Evolutionary conservation across 2,113 vertebrate species (phyloP), one percentile per base, ranked within the genome.

Genomic region (Caranx melampygus): DNA sequence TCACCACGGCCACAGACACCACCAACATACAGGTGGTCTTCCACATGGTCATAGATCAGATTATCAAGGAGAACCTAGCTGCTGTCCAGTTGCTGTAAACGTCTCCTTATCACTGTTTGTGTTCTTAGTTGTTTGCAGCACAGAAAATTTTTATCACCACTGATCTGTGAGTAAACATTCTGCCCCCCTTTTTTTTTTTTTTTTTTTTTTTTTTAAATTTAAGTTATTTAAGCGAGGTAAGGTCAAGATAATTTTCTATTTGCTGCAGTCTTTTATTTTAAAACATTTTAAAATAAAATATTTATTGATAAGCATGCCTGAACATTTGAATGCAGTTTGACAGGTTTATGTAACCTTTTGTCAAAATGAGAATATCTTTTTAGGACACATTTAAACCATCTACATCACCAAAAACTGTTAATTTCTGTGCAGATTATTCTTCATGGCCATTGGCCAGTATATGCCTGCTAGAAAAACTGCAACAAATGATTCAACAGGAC

Each of bases 1-100:
- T 90, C 88, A 94, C 94, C 84, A 95, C 90, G 0, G 95, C 95
- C 51, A 95, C 91, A 3, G 92, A 95, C 63, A 89, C 92, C 0
- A 44, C 64, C 61, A 92, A 75, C 60, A 5, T 94, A 11, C 82
- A 55, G 76, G 69, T 87, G 3, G 93, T 92, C 40, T 90, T 95
- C 65, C 88, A 93, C 78, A 85, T 93, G 54, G 79, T 88, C 44
- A 71, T 91, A 35, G 87, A 91, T 20, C 93, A 93, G 66, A 88
- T 95, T 18, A 64, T 85, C 57, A 91, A 84, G 73, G 79, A 87
- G 44, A 94, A 94, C 77, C 62, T 95, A 11, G 82, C 86, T 58
- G 85, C 86, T 14, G 70, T 92, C 31, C 83, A 88, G 10, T 75
- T 94, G 63, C 81, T 94, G 18, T 95, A 72, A 88, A 62, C 5